Evolutionary conservation across 2,797 vertebrate species (phyloP).

Genomic region (Distichodus sexfasciatus): DNA sequence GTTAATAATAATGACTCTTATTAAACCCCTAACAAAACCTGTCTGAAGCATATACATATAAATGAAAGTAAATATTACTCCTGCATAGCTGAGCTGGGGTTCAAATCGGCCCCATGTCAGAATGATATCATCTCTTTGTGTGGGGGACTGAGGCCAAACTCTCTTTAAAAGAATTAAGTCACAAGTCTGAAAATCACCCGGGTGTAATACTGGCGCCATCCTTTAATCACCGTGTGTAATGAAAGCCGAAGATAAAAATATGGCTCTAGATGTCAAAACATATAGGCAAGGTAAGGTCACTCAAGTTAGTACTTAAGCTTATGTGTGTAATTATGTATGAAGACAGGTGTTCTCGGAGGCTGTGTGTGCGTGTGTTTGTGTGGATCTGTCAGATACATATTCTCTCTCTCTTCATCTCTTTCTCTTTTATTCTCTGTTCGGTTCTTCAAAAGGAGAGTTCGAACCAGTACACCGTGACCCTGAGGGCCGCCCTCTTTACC

Average conservation of each 20-base stretch:
- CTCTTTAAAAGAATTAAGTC: constrained; percentile 70
- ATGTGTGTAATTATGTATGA: constrained; percentile 42
- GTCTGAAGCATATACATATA: too few relatives aligned
- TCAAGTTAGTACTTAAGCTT: constrained; percentile 49
- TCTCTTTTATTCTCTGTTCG: neutral
- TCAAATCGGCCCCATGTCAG: constrained; percentile 12
- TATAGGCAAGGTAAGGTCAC: constrained; percentile 33
- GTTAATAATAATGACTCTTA: too few relatives aligned
- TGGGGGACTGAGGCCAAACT: constrained; percentile 41
- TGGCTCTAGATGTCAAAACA: constrained; percentile 38
- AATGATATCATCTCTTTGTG: constrained; percentile 23
- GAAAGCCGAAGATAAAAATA: constrained; percentile 35
- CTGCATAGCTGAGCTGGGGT: neutral
- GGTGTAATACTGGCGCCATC: constrained; percentile 59
- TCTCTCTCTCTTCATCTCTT: neutral
- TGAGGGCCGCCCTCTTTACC: constrained; percentile 37
- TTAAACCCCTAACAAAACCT: too few relatives aligned
- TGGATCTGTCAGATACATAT: constrained; percentile 30
- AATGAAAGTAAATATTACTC: constrained; percentile 7
- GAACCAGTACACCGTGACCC: constrained; percentile 22
- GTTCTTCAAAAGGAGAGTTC: neutral
- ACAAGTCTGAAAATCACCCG: constrained; percentile 60
- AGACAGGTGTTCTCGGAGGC: neutral
- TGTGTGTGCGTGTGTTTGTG: constrained; percentile 14
- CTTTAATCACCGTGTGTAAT: constrained; percentile 63